Evolutionary conservation across 2,797 vertebrate genomes (phyloP), one percentile per base, ranked within the genome.

Genomic region (Salarias fasciatus): DNA sequence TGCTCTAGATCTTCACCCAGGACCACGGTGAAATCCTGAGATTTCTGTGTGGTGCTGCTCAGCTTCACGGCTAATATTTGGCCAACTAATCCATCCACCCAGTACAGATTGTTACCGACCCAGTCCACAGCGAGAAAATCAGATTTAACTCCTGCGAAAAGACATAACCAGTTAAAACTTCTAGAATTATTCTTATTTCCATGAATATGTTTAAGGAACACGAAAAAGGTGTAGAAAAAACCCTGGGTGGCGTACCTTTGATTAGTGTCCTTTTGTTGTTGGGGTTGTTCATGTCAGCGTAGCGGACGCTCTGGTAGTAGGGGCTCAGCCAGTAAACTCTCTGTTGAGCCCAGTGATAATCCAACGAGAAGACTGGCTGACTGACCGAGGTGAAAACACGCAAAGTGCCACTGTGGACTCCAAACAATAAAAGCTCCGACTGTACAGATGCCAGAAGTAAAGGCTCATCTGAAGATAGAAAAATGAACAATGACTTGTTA

Each of bases 81-180:
- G 0, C 94, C 94, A 42, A 92, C 91, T 11, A 79, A 77, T 2
- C 94, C 94, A 45, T 97, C 95, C 14, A 93, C 93, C 96, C 96
- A 97, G 86, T 98, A 98, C 51, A 99, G 88, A 84, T 97, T 97
- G 47, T 92, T 92, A 14, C 94, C 96, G 1, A 97, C 63, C 95
- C 96, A 98, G 84, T 98, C 96, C 53, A 97, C 87, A 0, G 92
- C 95, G 13, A 99, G 90, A 10, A 92, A 94, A 69, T 98, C 94
- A 0, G 95, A 91, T 68, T 93, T 95, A 49, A 97, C 92, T 33
- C 95, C 96, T 99, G 66, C 24, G 88, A 76, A 35, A 8, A 24
- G 18, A 24, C 18, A 24, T 24, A 3, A 24, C 18, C 18, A 24
- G 18, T 18, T 24, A 18, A 24, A 24, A 24, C 18, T 24, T 18